Conservation (phyloP, 2,888 invertebrate genomes). For the Hirtodrosophila confusa region DNA sequence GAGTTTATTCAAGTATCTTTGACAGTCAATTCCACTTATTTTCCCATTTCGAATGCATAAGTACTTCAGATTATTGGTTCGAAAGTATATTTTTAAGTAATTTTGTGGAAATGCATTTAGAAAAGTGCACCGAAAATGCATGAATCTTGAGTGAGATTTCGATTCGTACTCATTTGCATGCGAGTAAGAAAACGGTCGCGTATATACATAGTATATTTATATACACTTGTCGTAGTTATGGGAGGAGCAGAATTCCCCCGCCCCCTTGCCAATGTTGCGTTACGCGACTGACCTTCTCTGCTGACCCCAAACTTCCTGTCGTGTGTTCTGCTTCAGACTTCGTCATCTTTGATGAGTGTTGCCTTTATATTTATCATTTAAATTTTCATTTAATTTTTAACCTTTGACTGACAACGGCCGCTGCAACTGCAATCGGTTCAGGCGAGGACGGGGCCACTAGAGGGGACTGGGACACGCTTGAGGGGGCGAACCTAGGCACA, state of each 20-base stretch:
- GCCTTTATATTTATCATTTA: constrained; percentile 56
- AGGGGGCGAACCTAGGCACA: constrained; percentile 56
- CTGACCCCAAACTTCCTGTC: constrained; percentile 74
- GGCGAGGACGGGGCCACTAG: constrained; percentile 8
- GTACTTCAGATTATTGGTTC: too few species aligned
- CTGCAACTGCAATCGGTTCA: constrained; percentile 26
- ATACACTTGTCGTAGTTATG: too few species aligned
- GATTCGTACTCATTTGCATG: too few species aligned
- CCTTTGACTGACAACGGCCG: constrained; percentile 66
- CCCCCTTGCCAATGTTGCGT: constrained; percentile 29
- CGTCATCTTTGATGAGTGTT: constrained; percentile 34
- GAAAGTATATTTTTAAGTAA: too few species aligned
- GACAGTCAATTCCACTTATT: too few species aligned
- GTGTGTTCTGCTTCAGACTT: constrained; percentile 27
- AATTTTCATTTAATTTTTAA: constrained; percentile 67
- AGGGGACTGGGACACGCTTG: constrained; percentile 12
- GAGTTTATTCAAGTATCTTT: too few species aligned
- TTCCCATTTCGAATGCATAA: too few species aligned
- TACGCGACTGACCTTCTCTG: constrained; percentile 52
- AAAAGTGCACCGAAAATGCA: constrained; percentile 2
- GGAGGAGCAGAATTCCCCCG: constrained; percentile 5
- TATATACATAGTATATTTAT: too few species aligned
- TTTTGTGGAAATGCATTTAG: constrained; percentile 11
- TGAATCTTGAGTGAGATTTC: constrained; percentile 14
- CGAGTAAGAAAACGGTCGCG: too few species aligned